A percentile compares a stretch with the other conserved stretches of the same genome.
Conservation (phyloP, 1,140 invertebrate genomes). For the Akabosia matsudoensis region DNA sequence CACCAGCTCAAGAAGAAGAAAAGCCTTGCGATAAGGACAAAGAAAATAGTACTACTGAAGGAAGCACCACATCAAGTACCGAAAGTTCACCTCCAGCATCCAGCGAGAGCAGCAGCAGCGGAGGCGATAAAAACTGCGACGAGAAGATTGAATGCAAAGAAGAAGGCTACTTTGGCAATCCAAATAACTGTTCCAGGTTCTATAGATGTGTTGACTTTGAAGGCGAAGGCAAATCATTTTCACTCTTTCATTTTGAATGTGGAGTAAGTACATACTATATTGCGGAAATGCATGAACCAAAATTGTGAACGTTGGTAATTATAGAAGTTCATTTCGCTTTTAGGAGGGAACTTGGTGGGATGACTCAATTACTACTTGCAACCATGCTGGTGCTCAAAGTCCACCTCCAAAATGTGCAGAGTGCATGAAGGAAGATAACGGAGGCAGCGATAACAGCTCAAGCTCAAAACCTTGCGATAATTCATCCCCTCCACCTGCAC, state of each 20-base stretch:
- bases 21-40: conserved; percentile 13
- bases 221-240: conserved; percentile 60
- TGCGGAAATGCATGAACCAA: conserved; percentile 34
- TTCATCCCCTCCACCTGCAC: not conserved
- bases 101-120: conserved; percentile 40
- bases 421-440: not conserved
- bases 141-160: conserved; percentile 52
- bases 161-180: conserved; percentile 65
- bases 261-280: conserved; percentile 48
- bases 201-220: conserved; percentile 57
- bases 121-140: conserved; percentile 38
- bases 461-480: conserved; percentile 16
- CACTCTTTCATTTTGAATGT: conserved; percentile 53
- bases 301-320: too few relatives aligned
- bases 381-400: conserved; percentile 58
- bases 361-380: conserved; percentile 53
- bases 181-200: conserved; percentile 57
- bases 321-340: not conserved
- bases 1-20: not conserved
- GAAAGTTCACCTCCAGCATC: conserved; percentile 6
- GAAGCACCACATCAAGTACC: conserved; percentile 11
- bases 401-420: conserved; percentile 33
- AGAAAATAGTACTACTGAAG: conserved; percentile 28
- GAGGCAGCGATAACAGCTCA: not conserved
- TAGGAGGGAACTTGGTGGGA: conserved; percentile 22